phyloP scores from a whole-genome alignment of 2,888 invertebrate genomes.

The Dynastes tityus region DNA sequence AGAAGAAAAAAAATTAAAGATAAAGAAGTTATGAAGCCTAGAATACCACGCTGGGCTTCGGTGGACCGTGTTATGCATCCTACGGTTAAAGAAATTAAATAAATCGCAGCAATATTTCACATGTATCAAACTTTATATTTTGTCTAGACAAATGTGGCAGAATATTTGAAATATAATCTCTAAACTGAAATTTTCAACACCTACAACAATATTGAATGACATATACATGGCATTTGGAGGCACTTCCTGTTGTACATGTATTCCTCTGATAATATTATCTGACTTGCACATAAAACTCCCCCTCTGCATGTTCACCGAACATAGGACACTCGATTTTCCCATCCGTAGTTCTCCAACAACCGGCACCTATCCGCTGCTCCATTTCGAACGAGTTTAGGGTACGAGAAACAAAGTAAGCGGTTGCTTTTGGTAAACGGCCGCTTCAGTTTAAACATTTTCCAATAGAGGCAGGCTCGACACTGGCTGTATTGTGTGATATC shows the following conservation, averaged over 20 bases:
- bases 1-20: too few species aligned
- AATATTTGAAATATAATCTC: background rate
- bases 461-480: background rate
- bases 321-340: conserved; percentile 8
- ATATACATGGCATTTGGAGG: background rate
- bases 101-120: too few species aligned
- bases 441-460: conserved; percentile 25
- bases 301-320: conserved; percentile 11
- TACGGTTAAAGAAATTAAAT: too few species aligned
- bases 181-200: conserved; percentile 12
- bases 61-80: too few species aligned
- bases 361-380: background rate
- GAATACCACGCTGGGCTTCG: too few species aligned
- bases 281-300: conserved; percentile 27
- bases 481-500: background rate
- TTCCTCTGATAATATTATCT: conserved; percentile 44
- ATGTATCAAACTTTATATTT: background rate
- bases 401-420: background rate
- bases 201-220: background rate
- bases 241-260: background rate
- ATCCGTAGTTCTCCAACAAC: conserved; percentile 4
- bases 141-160: background rate
- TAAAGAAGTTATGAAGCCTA: too few species aligned
- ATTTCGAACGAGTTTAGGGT: conserved; percentile 18
- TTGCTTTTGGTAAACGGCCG: background rate